phyloP scores from a whole-genome alignment of 1,140 invertebrate genomes.

The Aphis craccivora region DNA sequence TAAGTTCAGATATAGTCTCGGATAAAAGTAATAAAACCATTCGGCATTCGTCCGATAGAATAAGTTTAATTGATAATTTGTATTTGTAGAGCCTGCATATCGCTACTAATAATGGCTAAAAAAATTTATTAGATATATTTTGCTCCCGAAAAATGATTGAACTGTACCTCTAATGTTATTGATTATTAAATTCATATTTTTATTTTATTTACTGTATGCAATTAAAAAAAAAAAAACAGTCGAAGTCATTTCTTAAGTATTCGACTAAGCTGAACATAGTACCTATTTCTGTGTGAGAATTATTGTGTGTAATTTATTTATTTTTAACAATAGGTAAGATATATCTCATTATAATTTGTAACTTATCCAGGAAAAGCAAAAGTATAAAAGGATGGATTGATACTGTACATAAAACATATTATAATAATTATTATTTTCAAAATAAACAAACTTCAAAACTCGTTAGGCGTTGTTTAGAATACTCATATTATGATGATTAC shows the following conservation, averaged over 20 bases:
- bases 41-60: background rate
- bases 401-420: background rate
- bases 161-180: background rate
- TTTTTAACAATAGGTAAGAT: background rate
- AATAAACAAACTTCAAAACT: constrained; percentile 4
- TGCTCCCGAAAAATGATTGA: background rate
- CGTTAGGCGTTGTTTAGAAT: background rate
- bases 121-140: background rate
- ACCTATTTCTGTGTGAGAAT: background rate
- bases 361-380: background rate
- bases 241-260: no score
- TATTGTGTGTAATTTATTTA: background rate
- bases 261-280: background rate
- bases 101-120: background rate
- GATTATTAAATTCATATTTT: background rate
- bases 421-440: background rate
- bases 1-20: background rate
- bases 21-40: background rate
- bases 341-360: background rate
- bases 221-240: no score
- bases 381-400: background rate
- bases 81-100: background rate
- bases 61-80: background rate
- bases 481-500: background rate
- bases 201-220: background rate